Conservation (phyloP, 2,797 vertebrate genomes). For the Myotis myotis region DNA sequence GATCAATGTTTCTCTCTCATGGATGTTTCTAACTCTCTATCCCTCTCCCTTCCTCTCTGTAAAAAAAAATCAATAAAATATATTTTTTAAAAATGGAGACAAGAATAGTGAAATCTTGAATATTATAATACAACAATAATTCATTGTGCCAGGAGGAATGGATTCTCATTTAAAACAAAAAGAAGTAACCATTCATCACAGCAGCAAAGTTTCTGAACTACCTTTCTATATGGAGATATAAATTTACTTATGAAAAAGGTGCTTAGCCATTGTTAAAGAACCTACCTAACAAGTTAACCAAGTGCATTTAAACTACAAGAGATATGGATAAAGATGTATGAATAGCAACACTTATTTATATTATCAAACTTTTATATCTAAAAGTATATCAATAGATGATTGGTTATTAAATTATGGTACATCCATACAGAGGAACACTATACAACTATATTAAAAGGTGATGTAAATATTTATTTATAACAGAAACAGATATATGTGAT, state of each 20-base stretch:
- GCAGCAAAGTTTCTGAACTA: neutral
- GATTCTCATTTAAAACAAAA: slow-evolving; percentile 6
- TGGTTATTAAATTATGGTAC: neutral
- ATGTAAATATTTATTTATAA: neutral
- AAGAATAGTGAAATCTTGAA: neutral
- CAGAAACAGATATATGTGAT: neutral
- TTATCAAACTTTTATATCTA: neutral
- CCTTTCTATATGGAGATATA: neutral
- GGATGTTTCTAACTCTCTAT: no score
- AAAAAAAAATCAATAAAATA: no score
- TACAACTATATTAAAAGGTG: slow-evolving; percentile 13
- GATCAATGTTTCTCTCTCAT: no score
- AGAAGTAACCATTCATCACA: neutral
- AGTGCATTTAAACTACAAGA: neutral
- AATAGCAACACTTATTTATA: neutral
- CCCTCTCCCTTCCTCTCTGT: no score
- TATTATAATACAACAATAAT: neutral
- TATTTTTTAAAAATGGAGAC: neutral
- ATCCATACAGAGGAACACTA: slow-evolving; percentile 39
- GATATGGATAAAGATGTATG: neutral
- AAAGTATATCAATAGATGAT: neutral
- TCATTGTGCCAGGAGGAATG: neutral
- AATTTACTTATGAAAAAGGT: neutral
- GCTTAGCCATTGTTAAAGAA: neutral
- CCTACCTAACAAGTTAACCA: neutral